phyloP scores from a whole-genome alignment of 2,113 vertebrate species.

The Coptodon rendalli region DNA sequence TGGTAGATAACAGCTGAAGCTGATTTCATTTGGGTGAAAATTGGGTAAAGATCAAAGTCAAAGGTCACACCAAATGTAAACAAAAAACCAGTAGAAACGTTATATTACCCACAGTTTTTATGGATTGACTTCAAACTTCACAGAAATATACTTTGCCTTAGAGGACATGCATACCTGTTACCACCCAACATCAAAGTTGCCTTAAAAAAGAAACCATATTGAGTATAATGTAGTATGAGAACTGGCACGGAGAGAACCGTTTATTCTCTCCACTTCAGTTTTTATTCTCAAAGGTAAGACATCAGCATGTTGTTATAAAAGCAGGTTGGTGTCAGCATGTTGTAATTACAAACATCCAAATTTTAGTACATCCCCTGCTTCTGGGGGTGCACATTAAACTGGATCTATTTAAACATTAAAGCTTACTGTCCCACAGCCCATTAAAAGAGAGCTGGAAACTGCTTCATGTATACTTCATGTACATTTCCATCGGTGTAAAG shows the following conservation, averaged over 20 bases:
- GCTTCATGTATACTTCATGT: not conserved
- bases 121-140: not conserved
- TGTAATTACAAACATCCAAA: not conserved
- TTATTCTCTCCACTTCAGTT: not conserved
- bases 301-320: not conserved
- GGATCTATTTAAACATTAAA: not conserved
- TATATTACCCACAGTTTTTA: not conserved
- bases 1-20: not conserved
- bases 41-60: not conserved
- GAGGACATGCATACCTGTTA: not conserved
- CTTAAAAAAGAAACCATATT: not conserved
- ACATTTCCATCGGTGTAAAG: not conserved
- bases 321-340: not conserved
- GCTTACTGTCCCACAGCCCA: not conserved
- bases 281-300: not conserved
- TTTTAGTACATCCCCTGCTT: not conserved
- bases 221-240: fast-evolving
- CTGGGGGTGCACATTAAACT: not conserved
- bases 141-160: not conserved
- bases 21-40: not conserved
- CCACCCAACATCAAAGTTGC: not conserved
- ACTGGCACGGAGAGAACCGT: fast-evolving
- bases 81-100: fast-evolving
- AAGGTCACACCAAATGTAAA: not conserved
- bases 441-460: not conserved